Evolutionary conservation across 2,797 vertebrate genomes (phyloP), one percentile per base, ranked within the genome.

Genomic region (Scarus forsteni): DNA sequence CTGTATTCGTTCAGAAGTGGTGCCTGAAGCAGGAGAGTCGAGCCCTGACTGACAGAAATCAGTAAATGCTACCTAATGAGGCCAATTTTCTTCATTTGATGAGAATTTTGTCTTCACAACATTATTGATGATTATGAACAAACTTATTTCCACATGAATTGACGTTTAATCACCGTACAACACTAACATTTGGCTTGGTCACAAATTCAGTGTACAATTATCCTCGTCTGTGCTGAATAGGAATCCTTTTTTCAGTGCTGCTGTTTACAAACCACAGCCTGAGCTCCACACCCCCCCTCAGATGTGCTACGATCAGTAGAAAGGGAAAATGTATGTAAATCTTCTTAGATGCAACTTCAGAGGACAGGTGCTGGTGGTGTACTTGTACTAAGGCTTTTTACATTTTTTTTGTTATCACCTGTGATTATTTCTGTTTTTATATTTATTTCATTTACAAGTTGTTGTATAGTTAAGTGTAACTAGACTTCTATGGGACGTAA

Each of bases 401-500:
- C 68, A 48, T 71, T 56, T 51, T 56, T 48, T 84, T 79, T 87
- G 61, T 88, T 81, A 77, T 77, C 83, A 81, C 82, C 85, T 86
- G 87, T 94, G 89, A 88, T 91, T 84, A 87, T 93, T 89, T 88
- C 78, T 91, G 84, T 92, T 92, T 91, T 92, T 88, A 90, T 94
- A 94, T 95, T 94, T 95, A 95, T 95, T 94, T 93, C 90, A 93
- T 91, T 94, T 92, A 90, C 88, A 91, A 89, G 88, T 93, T 93
- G 92, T 93, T 94, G 92, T 94, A 94, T 94, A 94, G 93, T 92
- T 94, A 88, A 86, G 92, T 94, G 93, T 94, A 93, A 91, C 90
- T 94, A 93, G 92, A 93, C 92, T 93, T 94, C 91, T 93, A 94
- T 94, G 96, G 96, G 96, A 96, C 96, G 96, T 98, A 98, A 98